Conservation (phyloP, 2,113 vertebrate genomes). For the Lophotis ruficrista region DNA sequence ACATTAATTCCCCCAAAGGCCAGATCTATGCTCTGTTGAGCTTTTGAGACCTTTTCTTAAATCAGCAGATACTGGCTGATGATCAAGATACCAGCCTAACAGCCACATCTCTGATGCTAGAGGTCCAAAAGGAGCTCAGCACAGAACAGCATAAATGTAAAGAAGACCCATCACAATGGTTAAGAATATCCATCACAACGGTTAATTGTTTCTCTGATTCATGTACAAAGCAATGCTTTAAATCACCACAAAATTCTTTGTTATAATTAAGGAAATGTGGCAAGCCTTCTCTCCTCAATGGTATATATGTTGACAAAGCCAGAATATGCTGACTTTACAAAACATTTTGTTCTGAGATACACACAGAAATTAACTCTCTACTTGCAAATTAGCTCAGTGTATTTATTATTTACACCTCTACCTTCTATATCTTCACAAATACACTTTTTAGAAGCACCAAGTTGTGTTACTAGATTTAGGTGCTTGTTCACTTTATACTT, state of each 20-base stretch:
- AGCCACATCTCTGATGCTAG: neutral
- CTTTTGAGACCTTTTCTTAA: neutral
- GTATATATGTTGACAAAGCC: neutral
- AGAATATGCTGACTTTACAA: neutral
- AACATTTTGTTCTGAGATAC: neutral
- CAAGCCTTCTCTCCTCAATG: neutral
- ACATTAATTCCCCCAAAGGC: neutral
- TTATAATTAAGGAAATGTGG: constrained; percentile 14
- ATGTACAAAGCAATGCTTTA: neutral
- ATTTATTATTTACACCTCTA: neutral
- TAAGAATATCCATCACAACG: neutral
- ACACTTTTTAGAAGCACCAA: neutral
- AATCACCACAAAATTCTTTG: neutral
- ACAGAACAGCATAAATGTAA: neutral
- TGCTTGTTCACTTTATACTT: neutral
- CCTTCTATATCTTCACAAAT: neutral
- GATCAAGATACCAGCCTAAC: neutral
- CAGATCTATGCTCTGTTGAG: neutral
- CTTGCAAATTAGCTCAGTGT: neutral
- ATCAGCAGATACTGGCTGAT: neutral
- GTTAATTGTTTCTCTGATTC: neutral
- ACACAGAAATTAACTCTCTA: neutral
- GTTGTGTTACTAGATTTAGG: neutral
- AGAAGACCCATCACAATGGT: neutral
- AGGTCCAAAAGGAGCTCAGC: neutral